Evolutionary conservation across 2,113 vertebrate species (phyloP).

Genomic region (Campylomormyrus tamandua): DNA sequence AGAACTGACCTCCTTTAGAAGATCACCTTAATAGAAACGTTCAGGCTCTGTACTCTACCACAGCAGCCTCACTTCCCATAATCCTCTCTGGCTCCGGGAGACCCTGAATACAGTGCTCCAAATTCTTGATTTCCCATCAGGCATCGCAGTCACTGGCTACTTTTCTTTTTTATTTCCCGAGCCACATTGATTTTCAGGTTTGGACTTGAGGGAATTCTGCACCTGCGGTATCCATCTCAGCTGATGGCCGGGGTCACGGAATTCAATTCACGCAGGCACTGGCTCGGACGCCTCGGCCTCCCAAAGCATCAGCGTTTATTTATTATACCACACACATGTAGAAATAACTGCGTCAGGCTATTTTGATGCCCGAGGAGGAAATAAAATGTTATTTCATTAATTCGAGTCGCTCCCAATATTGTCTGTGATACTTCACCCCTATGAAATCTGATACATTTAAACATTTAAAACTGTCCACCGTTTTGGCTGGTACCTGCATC

Average conservation of each 20-base stretch:
- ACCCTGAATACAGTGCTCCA: background rate
- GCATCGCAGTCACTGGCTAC: background rate
- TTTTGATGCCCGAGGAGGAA: background rate
- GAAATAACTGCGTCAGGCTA: background rate
- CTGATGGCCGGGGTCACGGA: background rate
- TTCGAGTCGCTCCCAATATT: background rate
- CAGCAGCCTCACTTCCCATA: background rate
- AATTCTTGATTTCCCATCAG: slow-evolving; percentile 2
- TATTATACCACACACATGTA: background rate
- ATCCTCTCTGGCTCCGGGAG: background rate
- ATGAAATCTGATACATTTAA: background rate
- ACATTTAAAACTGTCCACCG: background rate
- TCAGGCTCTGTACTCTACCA: background rate
- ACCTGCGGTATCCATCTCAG: background rate
- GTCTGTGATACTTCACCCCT: background rate
- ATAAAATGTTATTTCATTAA: background rate
- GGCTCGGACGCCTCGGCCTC: background rate
- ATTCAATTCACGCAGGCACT: background rate
- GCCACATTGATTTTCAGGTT: background rate
- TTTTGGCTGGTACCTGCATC: background rate
- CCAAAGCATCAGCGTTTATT: background rate
- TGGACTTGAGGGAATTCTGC: background rate
- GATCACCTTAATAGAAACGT: background rate
- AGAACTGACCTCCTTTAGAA: background rate
- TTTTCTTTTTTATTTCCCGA: background rate